Base-by-base conservation (phyloP, 2,113 vertebrate genomes). In the Melanerpes formicivorus region DNA sequence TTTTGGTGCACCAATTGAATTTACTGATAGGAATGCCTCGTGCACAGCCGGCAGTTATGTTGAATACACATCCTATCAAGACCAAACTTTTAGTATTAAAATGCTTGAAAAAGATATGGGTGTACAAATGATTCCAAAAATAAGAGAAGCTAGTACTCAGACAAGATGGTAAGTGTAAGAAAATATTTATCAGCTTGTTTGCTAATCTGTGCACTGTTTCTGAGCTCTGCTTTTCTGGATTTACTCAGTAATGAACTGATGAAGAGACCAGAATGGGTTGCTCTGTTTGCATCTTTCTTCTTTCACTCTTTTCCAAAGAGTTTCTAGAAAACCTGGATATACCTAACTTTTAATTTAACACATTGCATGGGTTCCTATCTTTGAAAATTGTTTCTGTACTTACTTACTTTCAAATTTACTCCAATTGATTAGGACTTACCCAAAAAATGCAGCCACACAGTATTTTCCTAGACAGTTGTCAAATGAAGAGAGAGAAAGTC, bases 81-180 rank as follows among this genome's bases (percentile, higher is more conserved):
- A 99, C 90, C 97, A 96, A 88, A 97, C 96, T 69, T 99, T 98
- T 93, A 98, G 93, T 85, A 96, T 99, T 94, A 97, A 94, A 66
- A 95, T 88, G 69, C 96, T 99, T 90, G 98, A 98, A 96, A 98
- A 96, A 91, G 96, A 98, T 90, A 65, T 96, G 2, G 97, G 96
- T 9, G 9, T 94, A 17, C 99, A 99, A 96, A 97, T 96, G 3
- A 94, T 98, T 54, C 95, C 97, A 25, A 70, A 71, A 56, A 46
- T 98, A 87, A 97, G 75, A 84, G 97, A 97, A 87, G 94, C 60
- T 69, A 97, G 96, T 73, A 97, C 98, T 83, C 99, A 99, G 97
- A 99, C 99, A 74, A 96, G 84, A 90, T 98, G 98, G 99, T 99
- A 97, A 94, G 97, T 71, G 15, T 32, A 19, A 26, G 21, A 74